phyloP scores from a whole-genome alignment of 1,140 invertebrate species.

The Hormaphis cornu region DNA sequence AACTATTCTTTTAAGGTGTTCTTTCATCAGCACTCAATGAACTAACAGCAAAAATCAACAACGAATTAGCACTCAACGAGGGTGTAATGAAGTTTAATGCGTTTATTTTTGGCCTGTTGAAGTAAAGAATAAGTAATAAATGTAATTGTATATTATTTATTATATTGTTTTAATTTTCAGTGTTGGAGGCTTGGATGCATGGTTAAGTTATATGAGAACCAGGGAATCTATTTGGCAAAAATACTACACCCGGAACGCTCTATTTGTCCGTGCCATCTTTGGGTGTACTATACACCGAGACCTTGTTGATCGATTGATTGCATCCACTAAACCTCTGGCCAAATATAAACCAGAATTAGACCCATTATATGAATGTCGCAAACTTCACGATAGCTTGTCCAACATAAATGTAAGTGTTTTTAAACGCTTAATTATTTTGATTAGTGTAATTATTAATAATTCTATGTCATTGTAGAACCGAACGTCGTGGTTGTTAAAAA shows the following conservation, averaged over 20 bases:
- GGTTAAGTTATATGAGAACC: conserved; percentile 71
- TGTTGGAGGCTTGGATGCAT: conserved; percentile 70
- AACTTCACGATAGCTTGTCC: conserved; percentile 64
- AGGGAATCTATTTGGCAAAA: conserved; percentile 70
- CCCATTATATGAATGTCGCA: conserved; percentile 66
- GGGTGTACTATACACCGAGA: conserved; percentile 52
- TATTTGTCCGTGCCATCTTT: conserved; percentile 59
- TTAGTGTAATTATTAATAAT: too few relatives aligned
- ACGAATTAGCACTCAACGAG: conserved; percentile 71
- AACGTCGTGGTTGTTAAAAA: conserved; percentile 46
- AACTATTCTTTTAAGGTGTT: conserved; percentile 46
- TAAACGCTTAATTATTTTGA: too few relatives aligned
- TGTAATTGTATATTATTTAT: neutral
- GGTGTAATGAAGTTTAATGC: conserved; percentile 81
- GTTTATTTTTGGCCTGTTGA: conserved; percentile 79
- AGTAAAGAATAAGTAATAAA: conserved; percentile 51
- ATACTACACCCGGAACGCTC: conserved; percentile 63
- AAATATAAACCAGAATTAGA: conserved; percentile 70
- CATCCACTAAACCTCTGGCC: conserved; percentile 62
- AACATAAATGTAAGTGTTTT: conserved; percentile 44
- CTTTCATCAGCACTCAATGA: conserved; percentile 78
- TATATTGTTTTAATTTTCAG: conserved; percentile 48
- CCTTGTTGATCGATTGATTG: conserved; percentile 61
- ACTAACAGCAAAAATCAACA: conserved; percentile 72
- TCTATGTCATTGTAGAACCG: neutral